Conservation (phyloP, 2,113 vertebrate species). For the Camelus dromedarius region DNA sequence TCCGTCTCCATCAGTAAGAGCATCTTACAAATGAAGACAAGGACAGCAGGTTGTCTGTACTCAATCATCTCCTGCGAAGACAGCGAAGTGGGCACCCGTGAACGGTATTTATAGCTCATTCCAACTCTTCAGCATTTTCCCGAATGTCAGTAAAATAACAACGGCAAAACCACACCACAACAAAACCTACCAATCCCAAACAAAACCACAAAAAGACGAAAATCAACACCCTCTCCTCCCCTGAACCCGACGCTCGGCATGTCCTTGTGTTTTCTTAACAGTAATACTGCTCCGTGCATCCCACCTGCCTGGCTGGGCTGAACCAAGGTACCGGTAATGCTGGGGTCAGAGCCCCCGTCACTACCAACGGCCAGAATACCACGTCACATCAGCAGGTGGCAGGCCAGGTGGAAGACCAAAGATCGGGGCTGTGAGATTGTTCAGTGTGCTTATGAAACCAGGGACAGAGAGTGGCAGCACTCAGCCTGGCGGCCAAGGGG, state of each 20-base stretch:
- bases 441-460: conserved; percentile 86
- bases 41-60: conserved; percentile 73
- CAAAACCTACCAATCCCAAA: conserved; percentile 1
- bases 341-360: conserved; percentile 76
- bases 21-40: conserved; percentile 82
- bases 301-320: conserved; percentile 78
- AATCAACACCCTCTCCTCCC: neutral
- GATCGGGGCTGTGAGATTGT: conserved; percentile 77
- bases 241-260: conserved; percentile 28
- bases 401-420: conserved; percentile 88
- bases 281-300: conserved; percentile 85
- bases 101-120: neutral
- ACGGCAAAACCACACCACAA: conserved; percentile 61
- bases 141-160: conserved; percentile 50
- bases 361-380: conserved; percentile 33
- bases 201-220: neutral
- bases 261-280: conserved; percentile 62
- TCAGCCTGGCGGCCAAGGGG: conserved; percentile 83
- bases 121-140: conserved; percentile 2
- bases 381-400: conserved; percentile 88
- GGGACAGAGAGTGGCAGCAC: conserved; percentile 84
- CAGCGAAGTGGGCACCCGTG: conserved; percentile 63
- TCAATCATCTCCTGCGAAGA: conserved; percentile 79
- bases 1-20: conserved; percentile 82
- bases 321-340: neutral